Evolutionary conservation across 2,888 invertebrate genomes (phyloP).

Genomic region (Nasonia oneida): DNA sequence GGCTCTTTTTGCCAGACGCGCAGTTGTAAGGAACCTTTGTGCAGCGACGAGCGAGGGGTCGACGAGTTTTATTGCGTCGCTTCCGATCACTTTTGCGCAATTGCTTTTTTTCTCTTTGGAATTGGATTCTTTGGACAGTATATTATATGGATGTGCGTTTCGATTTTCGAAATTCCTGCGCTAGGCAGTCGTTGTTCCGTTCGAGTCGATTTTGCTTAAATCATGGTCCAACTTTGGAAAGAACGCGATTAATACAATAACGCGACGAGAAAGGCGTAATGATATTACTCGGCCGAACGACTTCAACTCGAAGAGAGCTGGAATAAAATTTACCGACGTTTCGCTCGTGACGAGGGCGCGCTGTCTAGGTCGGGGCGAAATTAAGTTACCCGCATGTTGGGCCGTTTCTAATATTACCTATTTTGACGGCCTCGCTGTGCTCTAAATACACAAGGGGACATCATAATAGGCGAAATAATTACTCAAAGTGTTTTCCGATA

Average conservation of each 20-base stretch:
- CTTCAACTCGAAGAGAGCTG: too few species aligned
- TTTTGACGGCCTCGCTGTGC: neutral
- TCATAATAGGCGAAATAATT: neutral
- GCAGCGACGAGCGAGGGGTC: neutral
- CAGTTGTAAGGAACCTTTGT: neutral
- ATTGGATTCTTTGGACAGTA: neutral
- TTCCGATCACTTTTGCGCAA: too few species aligned
- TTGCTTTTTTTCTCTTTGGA: neutral
- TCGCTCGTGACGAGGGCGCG: neutral
- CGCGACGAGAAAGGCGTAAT: neutral
- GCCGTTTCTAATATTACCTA: neutral
- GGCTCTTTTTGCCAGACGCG: neutral
- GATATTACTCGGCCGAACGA: neutral
- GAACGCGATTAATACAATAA: too few species aligned
- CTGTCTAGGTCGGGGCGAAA: neutral
- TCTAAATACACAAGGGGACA: neutral
- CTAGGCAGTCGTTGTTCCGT: too few species aligned
- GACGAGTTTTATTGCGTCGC: neutral
- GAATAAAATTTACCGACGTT: neutral
- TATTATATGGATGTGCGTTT: too few species aligned
- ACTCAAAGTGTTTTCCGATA: neutral
- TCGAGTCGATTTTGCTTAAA: too few species aligned
- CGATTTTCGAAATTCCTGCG: too few species aligned
- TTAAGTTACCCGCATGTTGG: slow-evolving; percentile 1
- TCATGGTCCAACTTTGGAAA: too few species aligned